A percentile compares a stretch with the other conserved stretches of the same genome.
These are phyloP conservation scores for Anagyrus pseudococci DNA, from an alignment of 2,888 invertebrate species.

Conservation along the genomic window DNA sequence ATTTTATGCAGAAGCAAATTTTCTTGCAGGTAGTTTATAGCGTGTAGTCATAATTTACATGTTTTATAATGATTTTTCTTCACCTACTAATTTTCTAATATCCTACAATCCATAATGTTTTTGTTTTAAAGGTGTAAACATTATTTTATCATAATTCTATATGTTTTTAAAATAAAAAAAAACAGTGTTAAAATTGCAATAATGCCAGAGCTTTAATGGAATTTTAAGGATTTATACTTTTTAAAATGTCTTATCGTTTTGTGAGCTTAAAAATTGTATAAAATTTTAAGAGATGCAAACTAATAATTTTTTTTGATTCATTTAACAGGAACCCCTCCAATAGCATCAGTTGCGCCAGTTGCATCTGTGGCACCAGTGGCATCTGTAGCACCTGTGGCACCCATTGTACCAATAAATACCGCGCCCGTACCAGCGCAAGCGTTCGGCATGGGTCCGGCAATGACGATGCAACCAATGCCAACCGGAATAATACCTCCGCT, in stretches of 20 bases:
- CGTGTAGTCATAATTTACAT: constrained; percentile 19
- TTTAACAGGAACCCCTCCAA: constrained; percentile 44
- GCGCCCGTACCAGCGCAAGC: constrained; percentile 56
- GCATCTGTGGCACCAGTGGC: constrained; percentile 53
- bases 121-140: constrained; percentile 8
- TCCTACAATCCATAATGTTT: constrained; percentile 4
- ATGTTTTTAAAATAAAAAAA: neutral
- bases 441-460: constrained; percentile 53
- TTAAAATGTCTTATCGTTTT: constrained; percentile 27
- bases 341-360: constrained; percentile 55
- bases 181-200: constrained; percentile 20
- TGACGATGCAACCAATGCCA: constrained; percentile 51
- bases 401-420: constrained; percentile 56
- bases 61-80: constrained; percentile 9
- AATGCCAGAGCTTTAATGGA: constrained; percentile 23
- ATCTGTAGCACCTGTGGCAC: constrained; percentile 54
- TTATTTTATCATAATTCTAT: constrained; percentile 2
- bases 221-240: constrained; percentile 5
- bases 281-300: constrained; percentile 2
- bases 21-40: constrained; percentile 28
- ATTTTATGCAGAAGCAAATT: constrained; percentile 19
- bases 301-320: neutral
- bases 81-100: constrained; percentile 16
- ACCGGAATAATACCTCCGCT: constrained; percentile 38
- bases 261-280: constrained; percentile 17